Conservation (phyloP, 2,113 vertebrate genomes). For the Rhinogobius similis region DNA sequence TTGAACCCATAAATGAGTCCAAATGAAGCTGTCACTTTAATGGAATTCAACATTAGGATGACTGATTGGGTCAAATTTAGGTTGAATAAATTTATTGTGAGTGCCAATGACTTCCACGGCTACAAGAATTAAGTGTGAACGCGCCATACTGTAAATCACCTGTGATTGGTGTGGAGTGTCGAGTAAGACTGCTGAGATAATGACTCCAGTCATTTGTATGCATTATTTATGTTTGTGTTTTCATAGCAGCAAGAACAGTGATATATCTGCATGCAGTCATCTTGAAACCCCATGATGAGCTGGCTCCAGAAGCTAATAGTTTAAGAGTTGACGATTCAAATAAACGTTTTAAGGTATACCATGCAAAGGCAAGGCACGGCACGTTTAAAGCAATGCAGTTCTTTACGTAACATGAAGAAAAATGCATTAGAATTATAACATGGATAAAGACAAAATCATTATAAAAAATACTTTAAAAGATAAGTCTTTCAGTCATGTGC, state of each 20-base stretch:
- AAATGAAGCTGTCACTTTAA: slow-evolving; percentile 40
- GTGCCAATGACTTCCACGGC: not conserved
- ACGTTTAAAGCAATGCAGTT: no score
- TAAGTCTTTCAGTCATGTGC: no score
- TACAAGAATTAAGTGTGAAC: slow-evolving; percentile 1
- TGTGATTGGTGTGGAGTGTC: not conserved
- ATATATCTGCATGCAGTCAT: not conserved
- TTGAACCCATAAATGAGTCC: slow-evolving; percentile 40
- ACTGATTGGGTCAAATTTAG: slow-evolving; percentile 36
- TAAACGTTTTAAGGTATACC: no score
- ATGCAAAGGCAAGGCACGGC: no score
- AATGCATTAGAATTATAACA: no score
- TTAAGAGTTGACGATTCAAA: no score
- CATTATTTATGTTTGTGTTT: not conserved
- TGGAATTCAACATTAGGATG: slow-evolving; percentile 29
- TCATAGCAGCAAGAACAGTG: not conserved
- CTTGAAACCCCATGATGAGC: not conserved
- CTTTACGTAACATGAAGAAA: no score
- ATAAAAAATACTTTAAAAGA: no score
- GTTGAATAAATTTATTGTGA: slow-evolving; percentile 19
- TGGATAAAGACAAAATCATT: no score
- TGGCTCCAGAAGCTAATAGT: not conserved
- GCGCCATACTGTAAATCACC: not conserved
- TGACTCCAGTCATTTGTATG: not conserved
- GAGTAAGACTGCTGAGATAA: not conserved